Percentiles rank a stretch among this genome's conserved stretches.
Conservation (phyloP, 37 sponge, comb jelly and placozoan species). For the Petrosia ficiformis region DNA sequence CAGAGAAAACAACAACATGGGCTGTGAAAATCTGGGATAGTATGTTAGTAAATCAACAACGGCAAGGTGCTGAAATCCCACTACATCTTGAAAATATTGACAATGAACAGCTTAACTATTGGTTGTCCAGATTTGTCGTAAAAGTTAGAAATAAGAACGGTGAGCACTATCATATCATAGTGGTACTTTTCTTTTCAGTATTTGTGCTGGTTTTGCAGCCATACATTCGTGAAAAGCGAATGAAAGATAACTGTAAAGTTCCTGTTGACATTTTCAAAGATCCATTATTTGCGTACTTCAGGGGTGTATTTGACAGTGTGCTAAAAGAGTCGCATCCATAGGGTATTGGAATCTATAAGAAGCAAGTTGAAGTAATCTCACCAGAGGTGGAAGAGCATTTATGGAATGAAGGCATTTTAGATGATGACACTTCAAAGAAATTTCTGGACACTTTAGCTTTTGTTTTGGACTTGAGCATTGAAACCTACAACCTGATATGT, state of each 20-base stretch:
- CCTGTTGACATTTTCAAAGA: background rate
- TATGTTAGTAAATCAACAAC: background rate
- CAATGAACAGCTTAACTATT: conserved; percentile 6
- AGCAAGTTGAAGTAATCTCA: conserved; percentile 12
- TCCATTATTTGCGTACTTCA: background rate
- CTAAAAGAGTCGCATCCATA: conserved; percentile 1
- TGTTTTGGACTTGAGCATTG: background rate
- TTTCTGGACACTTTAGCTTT: conserved; percentile 1
- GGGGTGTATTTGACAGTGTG: background rate
- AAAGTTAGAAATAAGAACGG: conserved; percentile 5
- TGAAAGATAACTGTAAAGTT: background rate
- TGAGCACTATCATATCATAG: background rate
- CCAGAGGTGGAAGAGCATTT: background rate
- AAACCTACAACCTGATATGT: background rate
- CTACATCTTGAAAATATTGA: background rate
- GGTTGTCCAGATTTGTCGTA: background rate
- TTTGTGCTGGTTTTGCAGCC: background rate
- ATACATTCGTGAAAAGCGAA: background rate
- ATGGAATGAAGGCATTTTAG: background rate
- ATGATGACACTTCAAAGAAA: background rate
- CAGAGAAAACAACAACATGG: background rate
- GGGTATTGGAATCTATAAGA: conserved; percentile 4
- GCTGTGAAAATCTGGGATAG: background rate
- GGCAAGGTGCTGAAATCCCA: conserved; percentile 3
- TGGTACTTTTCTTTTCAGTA: too few relatives aligned